A percentile compares a stretch with the other conserved stretches of the same genome.
Conservation (phyloP, 1,140 invertebrate genomes). For the Bactericera cockerelli region DNA sequence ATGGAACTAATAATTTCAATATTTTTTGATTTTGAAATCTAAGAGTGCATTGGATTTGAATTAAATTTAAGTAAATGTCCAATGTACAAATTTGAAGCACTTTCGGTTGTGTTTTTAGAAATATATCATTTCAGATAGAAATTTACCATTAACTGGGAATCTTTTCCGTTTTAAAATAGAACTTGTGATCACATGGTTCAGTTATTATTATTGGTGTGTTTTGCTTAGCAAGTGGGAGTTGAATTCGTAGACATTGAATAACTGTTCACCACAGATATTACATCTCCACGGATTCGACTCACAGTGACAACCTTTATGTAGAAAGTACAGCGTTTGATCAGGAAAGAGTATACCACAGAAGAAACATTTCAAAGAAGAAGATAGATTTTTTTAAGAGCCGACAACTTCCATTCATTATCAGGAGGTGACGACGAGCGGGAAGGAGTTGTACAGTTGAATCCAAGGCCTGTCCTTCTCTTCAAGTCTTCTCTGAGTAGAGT, state of each 20-base stretch:
- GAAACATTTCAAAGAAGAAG: slow-evolving; percentile 44
- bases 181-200: too few species aligned
- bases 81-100: too few species aligned
- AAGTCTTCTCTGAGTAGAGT: slow-evolving; percentile 64
- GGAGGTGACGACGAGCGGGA: slow-evolving; percentile 10
- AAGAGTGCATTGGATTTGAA: too few species aligned
- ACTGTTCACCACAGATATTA: slow-evolving; percentile 89
- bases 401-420: slow-evolving; percentile 11
- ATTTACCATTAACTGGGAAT: too few species aligned
- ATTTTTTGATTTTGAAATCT: too few species aligned
- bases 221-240: slow-evolving; percentile 89
- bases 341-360: slow-evolving; percentile 90
- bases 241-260: slow-evolving; percentile 88
- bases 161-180: too few species aligned
- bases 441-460: slow-evolving; percentile 7
- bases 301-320: slow-evolving; percentile 94
- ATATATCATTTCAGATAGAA: too few species aligned
- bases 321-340: slow-evolving; percentile 86
- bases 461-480: slow-evolving; percentile 32
- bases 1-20: too few species aligned
- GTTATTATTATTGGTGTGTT: slow-evolving; percentile 51
- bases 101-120: too few species aligned
- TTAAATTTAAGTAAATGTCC: too few species aligned
- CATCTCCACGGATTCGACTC: slow-evolving; percentile 95
- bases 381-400: background rate